Conservation (phyloP, 1,140 invertebrate species). For the Pantala flavescens region DNA sequence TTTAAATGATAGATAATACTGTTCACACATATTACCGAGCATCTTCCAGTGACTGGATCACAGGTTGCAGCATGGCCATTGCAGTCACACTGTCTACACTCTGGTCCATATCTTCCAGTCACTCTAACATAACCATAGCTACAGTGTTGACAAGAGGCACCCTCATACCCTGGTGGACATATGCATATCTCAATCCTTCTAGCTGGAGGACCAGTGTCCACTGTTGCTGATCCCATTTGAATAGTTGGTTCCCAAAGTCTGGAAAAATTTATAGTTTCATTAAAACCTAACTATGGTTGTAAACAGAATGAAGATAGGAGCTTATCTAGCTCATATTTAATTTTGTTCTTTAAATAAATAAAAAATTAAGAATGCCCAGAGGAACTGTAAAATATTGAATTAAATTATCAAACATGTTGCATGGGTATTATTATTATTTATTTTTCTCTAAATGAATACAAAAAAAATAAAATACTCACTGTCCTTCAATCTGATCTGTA, state of each 20-base stretch:
- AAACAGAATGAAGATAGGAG: slow-evolving; percentile 12
- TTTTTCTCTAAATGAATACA: no score
- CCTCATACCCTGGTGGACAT: slow-evolving; percentile 55
- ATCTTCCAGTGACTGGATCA: slow-evolving; percentile 64
- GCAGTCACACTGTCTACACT: slow-evolving; percentile 81
- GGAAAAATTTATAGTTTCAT: background rate
- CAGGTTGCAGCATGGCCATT: slow-evolving; percentile 79
- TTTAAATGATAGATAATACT: slow-evolving; percentile 22
- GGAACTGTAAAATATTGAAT: no score
- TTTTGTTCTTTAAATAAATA: background rate
- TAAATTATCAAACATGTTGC: no score
- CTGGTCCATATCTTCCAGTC: slow-evolving; percentile 38
- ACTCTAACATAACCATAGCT: slow-evolving; percentile 73
- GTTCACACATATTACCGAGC: slow-evolving; percentile 46
- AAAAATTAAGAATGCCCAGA: no score
- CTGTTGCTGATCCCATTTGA: slow-evolving; percentile 1
- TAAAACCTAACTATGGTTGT: background rate
- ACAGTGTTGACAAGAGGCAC: slow-evolving; percentile 76
- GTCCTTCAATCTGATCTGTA: slow-evolving; percentile 84
- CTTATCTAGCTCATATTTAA: background rate
- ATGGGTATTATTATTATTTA: no score
- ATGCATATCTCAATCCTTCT: slow-evolving; percentile 41
- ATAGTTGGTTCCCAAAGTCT: slow-evolving; percentile 24
- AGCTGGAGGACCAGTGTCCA: slow-evolving; percentile 21
- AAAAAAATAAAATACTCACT: no score